phyloP scores from a whole-genome alignment of 2,113 vertebrate species.

The Oryzias woworae region DNA sequence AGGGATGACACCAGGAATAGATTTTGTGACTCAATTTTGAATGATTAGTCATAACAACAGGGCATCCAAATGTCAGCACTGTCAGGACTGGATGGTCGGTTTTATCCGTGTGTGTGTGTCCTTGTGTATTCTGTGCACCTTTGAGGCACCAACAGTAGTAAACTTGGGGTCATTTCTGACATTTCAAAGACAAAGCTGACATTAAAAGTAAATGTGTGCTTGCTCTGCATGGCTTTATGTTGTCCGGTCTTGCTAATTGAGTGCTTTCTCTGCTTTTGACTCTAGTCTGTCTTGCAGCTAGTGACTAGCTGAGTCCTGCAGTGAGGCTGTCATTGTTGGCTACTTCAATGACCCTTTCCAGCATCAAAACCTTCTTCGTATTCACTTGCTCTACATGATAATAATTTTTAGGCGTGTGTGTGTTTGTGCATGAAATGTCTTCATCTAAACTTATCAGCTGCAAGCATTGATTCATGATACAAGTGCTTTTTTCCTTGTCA shows the following conservation, averaged over 20 bases:
- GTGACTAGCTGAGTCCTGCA: constrained; percentile 6
- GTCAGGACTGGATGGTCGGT: constrained; percentile 36
- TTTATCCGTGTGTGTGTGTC: constrained; percentile 14
- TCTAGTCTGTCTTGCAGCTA: neutral
- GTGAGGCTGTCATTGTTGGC: constrained; percentile 1
- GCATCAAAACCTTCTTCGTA: constrained; percentile 25
- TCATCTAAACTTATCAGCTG: constrained; percentile 40
- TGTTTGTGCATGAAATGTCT: constrained; percentile 15
- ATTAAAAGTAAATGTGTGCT: neutral
- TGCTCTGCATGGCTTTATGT: neutral
- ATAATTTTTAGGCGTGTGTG: neutral
- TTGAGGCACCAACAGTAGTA: constrained; percentile 41
- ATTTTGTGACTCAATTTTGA: constrained; percentile 73
- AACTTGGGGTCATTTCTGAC: constrained; percentile 27
- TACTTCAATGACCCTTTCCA: neutral
- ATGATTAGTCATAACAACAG: constrained; percentile 67
- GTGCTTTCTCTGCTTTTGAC: neutral
- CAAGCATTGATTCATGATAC: constrained; percentile 50
- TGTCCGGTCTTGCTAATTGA: neutral
- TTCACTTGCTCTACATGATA: constrained; percentile 9
- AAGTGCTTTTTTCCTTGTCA: constrained; percentile 24
- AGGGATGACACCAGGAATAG: constrained; percentile 56
- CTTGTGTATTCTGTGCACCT: constrained; percentile 29
- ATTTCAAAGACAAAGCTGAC: constrained; percentile 22
- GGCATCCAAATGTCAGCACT: constrained; percentile 65